Evolutionary conservation across 1,140 invertebrate genomes (phyloP), one percentile per base, ranked within the genome.

Genomic region (Nixonia krombeini): DNA sequence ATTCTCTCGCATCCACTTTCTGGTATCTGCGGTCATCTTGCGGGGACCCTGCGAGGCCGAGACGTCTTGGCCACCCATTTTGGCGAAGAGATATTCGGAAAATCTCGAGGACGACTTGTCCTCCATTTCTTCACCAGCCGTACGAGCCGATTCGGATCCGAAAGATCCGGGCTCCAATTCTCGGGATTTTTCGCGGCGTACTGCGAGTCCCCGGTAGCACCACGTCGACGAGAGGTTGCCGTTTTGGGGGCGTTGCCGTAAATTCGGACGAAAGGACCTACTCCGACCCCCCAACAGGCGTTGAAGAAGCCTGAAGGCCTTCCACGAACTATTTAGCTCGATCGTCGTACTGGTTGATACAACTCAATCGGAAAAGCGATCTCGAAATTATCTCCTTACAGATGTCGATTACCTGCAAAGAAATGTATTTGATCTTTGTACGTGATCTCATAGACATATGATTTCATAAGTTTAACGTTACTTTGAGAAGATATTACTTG

Each of bases 71-170:
- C 87, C 86, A 72, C 88, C 88, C 88, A 92, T 91, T 87, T 91
- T 91, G 79, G 90, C 89, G 82, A 91, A 91, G 77, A 91, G 85
- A 82, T 91, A 91, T 80, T 91, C 91, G 89, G 90, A 90, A 88
- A 90, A 90, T 62, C 76, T 77, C 53, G 82, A 82, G 73, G 82
- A 84, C 74, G 79, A 80, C 73, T 85, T 85, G 69, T 85, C 83
- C 73, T 85, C 83, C 83, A 85, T 85, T 72, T 82, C 76, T 78
- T 76, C 62, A 53, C 64, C 50, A 62, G 57, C 40, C 71, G 71
- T 46, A 55, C 38, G 57, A 70, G 72, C 75, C 70, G 78, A 78
- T 67, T 70, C 62, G 69, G 73, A 74, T 76, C 71, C 66, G 59
- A 65, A 49, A 63, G 73, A 72, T 75, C 75, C 68, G 66, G 66